phyloP scores from a whole-genome alignment of 2,888 invertebrate species.

The Corbicula japonica region DNA sequence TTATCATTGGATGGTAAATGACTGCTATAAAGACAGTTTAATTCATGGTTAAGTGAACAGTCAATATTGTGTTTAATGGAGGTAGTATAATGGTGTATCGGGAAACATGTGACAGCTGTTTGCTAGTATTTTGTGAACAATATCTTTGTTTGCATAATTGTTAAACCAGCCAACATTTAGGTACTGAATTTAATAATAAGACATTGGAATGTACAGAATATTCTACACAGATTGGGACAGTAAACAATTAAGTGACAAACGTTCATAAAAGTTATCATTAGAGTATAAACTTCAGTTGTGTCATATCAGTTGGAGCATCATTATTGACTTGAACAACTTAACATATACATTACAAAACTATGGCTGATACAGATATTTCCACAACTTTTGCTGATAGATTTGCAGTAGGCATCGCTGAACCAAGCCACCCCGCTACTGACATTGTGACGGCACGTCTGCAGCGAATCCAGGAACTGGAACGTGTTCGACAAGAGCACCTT shows the following conservation, averaged over 20 bases:
- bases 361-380: conserved; percentile 29
- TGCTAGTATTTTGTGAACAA: conserved; percentile 4
- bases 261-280: too few species aligned
- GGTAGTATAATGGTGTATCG: neutral
- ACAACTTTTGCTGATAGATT: conserved; percentile 27
- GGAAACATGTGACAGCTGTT: conserved; percentile 29
- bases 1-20: too few species aligned
- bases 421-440: conserved; percentile 31
- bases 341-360: too few species aligned
- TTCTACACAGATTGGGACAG: too few species aligned
- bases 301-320: too few species aligned
- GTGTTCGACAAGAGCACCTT: conserved; percentile 43
- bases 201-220: too few species aligned
- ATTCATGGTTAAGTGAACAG: conserved; percentile 9
- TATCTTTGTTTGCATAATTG: conserved; percentile 11
- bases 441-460: conserved; percentile 51
- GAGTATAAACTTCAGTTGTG: too few species aligned
- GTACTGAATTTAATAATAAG: too few species aligned
- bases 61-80: conserved; percentile 3
- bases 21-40: too few species aligned
- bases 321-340: too few species aligned
- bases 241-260: too few species aligned
- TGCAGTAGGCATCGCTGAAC: conserved; percentile 5
- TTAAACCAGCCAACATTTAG: too few species aligned
- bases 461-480: conserved; percentile 62